Conservation (phyloP, 2,113 vertebrate species). For the Mesembrinibis cayennensis region DNA sequence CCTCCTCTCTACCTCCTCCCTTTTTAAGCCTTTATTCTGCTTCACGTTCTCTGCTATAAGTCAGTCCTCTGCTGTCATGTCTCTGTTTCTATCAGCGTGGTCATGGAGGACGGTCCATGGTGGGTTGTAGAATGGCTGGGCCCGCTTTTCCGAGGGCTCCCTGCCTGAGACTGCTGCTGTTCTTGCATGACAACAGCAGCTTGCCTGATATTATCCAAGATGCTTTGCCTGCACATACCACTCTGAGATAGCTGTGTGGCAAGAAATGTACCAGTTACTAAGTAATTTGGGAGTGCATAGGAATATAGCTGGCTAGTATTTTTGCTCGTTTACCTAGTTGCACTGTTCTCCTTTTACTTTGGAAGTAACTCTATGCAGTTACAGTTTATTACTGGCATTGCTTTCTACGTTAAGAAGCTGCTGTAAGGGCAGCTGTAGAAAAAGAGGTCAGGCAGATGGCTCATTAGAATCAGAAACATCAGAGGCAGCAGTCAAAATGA, state of each 20-base stretch:
- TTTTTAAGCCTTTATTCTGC: not conserved
- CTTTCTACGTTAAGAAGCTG: not conserved
- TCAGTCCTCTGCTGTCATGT: not conserved
- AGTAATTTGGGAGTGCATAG: not conserved
- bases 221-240: not conserved
- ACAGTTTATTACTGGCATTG: not conserved
- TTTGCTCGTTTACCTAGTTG: not conserved
- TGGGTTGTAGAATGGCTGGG: not conserved
- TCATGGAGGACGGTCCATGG: fast-evolving
- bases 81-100: not conserved
- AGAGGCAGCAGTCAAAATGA: not conserved
- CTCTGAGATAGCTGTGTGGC: not conserved
- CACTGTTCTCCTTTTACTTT: not conserved
- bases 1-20: not conserved
- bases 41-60: not conserved
- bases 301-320: not conserved
- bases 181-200: not conserved
- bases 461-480: not conserved
- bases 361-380: not conserved
- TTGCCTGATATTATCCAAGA: not conserved
- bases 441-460: not conserved
- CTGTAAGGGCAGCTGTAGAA: not conserved
- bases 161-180: not conserved
- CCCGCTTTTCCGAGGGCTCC: not conserved
- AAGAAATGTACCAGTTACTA: not conserved